Conservation (phyloP, 2,888 invertebrate genomes). For the Ecdyonurus torrentis region DNA sequence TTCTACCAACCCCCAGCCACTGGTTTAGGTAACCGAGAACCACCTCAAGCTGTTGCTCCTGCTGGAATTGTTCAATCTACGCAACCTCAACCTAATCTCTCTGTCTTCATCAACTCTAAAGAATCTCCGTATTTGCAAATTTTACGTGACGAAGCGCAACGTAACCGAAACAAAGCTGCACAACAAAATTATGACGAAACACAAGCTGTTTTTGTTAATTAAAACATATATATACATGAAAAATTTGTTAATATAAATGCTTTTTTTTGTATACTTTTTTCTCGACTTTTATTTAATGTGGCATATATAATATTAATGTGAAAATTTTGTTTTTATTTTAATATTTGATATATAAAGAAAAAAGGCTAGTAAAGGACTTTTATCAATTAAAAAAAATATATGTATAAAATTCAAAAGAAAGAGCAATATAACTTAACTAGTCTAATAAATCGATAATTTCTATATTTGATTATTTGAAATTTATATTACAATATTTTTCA, state of each 20-base stretch:
- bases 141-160: conserved; percentile 3
- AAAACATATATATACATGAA: not conserved
- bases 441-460: not conserved
- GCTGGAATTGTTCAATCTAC: conserved; percentile 31
- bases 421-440: not conserved
- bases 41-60: conserved; percentile 25
- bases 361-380: not conserved
- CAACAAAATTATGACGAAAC: not conserved
- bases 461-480: not conserved
- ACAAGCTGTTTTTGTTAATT: not conserved
- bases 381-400: not conserved
- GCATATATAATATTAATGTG: too few relatives aligned
- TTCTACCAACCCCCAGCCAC: conserved; percentile 14
- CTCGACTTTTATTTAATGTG: too few relatives aligned
- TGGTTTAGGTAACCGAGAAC: conserved; percentile 18
- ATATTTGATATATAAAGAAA: not conserved
- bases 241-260: not conserved
- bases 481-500: not conserved
- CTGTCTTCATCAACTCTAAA: conserved; percentile 28
- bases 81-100: conserved; percentile 24
- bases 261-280: too few relatives aligned
- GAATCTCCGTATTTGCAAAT: conserved; percentile 20
- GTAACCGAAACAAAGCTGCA: not conserved
- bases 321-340: too few relatives aligned
- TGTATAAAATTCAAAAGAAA: not conserved